Conservation (phyloP, 2,888 invertebrate species). For the Autographa gamma region DNA sequence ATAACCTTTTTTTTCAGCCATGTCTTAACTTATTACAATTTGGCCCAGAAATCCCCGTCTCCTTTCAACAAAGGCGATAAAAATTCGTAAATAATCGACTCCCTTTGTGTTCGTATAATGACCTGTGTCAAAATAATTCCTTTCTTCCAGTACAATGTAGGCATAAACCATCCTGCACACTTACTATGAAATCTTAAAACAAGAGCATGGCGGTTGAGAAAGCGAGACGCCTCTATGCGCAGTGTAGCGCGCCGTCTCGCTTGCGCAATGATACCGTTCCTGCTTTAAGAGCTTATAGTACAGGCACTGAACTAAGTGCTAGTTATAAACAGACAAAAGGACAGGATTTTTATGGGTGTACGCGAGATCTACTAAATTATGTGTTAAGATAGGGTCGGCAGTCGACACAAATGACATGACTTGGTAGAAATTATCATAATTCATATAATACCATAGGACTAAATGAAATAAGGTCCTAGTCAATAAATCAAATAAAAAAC, state of each 20-base stretch:
- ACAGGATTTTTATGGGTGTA: slow-evolving; percentile 20
- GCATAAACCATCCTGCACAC: neutral
- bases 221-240: too few relatives aligned
- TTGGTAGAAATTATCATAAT: neutral
- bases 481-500: too few relatives aligned
- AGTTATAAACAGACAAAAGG: slow-evolving; percentile 26
- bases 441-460: neutral
- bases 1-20: too few relatives aligned
- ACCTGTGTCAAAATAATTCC: slow-evolving; percentile 22
- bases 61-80: slow-evolving; percentile 10
- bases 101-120: slow-evolving; percentile 37
- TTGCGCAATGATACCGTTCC: too few relatives aligned
- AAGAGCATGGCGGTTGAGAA: too few relatives aligned
- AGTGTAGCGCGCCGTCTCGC: too few relatives aligned
- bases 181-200: too few relatives aligned
- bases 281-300: too few relatives aligned
- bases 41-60: too few relatives aligned
- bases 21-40: too few relatives aligned
- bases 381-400: neutral
- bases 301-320: slow-evolving; percentile 16
- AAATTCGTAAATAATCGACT: slow-evolving; percentile 16
- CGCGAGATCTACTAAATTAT: neutral
- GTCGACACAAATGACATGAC: neutral
- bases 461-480: too few relatives aligned
- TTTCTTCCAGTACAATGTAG: slow-evolving; percentile 25